Base-by-base conservation (phyloP, 2,797 vertebrate genomes). In the Cyprinella venusta region DNA sequence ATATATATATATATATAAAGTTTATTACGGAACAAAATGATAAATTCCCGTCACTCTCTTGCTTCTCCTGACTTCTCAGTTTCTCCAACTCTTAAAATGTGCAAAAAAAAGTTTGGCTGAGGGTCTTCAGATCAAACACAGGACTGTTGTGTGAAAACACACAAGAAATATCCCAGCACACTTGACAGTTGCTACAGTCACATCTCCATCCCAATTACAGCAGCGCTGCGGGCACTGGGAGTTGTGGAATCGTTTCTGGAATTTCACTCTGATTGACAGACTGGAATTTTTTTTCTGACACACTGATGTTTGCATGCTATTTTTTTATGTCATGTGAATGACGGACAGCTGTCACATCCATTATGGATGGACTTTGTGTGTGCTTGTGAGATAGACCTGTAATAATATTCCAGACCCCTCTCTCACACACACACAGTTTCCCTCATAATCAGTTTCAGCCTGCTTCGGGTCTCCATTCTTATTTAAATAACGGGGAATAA, bases 281-380 rank as follows among this genome's bases (percentile, higher is more conserved):
- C 38, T 30, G 38, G 21, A 63, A 50, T 70, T 63, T 74, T 76
- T 68, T 54, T 54, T 63, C 68, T 75, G 70, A 36, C 79, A 59
- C 63, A 48, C 81, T 77, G 81, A 77, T 79, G 80, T 86, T 83
- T 79, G 82, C 64, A 78, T 85, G 69, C 80, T 70, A 40, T 80
- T 69, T 80, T 71, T 79, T 76, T 52, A 48, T 24, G 30, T 78
- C 8, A 40, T 48, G 36, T 30, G 70, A 64, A 21, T 86, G 85
- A 87, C 54, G 69, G 87, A 76, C 82, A 88, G 88, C 84, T 83
- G 84, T 84, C 87, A 84, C 69, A 50, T 79, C 80, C 67, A 64
- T 80, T 69, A 85, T n/a, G 24, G 61, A 16, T 54, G 38, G 68
- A 45, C 67, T 65, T 45, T 71, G 68, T 79, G 75, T 79, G 76